Evolutionary conservation across 2,797 vertebrate genomes (phyloP).

Genomic region (Ptychobarbus kaznakovi): DNA sequence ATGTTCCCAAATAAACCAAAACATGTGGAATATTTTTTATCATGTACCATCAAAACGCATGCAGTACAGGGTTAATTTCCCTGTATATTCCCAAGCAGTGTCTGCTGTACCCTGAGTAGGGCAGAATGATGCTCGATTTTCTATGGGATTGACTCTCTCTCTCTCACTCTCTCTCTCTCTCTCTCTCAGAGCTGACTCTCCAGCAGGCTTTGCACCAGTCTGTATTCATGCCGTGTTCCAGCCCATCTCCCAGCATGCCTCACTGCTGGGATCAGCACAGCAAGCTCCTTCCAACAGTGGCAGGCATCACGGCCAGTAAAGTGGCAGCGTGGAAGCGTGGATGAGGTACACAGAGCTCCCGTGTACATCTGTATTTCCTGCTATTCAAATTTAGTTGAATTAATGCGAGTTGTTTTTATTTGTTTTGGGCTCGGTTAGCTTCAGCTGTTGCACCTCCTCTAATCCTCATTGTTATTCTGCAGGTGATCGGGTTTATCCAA

Average conservation of each 20-base stretch:
- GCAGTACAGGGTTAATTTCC: neutral
- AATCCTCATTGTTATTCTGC: constrained; percentile 17
- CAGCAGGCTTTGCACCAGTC: constrained; percentile 81
- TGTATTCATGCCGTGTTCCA: constrained; percentile 79
- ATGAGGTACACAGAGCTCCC: constrained; percentile 74
- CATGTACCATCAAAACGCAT: no score
- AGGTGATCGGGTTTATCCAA: constrained; percentile 85
- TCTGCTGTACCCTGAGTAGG: neutral
- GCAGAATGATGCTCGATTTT: neutral
- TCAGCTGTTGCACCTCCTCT: neutral
- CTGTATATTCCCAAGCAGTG: neutral
- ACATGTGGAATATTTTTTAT: no score
- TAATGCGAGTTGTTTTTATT: neutral
- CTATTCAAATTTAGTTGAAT: neutral
- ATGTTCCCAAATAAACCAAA: no score
- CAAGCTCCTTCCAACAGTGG: constrained; percentile 86
- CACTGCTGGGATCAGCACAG: constrained; percentile 87
- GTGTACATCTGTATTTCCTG: neutral
- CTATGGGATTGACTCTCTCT: neutral
- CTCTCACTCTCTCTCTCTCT: constrained; percentile 25
- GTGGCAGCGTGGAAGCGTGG: constrained; percentile 88
- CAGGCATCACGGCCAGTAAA: constrained; percentile 85
- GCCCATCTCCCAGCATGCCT: constrained; percentile 78
- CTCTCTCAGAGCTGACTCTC: constrained; percentile 62
- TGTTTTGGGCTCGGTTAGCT: neutral